These are phyloP conservation scores for Aplodontia rufa DNA, from an alignment of 2,113 vertebrate species.

Conservation along the genomic window DNA sequence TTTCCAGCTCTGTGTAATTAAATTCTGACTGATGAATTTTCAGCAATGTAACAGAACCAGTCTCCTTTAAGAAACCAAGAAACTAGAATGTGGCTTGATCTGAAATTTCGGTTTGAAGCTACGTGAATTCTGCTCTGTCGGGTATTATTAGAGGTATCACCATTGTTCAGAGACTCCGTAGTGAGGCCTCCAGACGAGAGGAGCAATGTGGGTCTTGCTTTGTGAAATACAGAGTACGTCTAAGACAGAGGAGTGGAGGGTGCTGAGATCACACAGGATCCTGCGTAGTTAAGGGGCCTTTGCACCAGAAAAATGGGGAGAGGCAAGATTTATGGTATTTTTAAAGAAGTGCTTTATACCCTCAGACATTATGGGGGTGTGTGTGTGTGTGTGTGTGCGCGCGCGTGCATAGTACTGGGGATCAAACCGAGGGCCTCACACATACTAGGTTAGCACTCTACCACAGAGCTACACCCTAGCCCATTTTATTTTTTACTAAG, in stretches of 20 bases:
- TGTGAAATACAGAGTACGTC: neutral
- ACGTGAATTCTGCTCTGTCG: conserved; percentile 18
- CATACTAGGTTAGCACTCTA: neutral
- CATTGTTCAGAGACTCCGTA: neutral
- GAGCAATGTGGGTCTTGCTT: neutral
- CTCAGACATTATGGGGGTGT: neutral
- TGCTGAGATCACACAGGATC: neutral
- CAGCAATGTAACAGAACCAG: neutral
- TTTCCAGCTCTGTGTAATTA: conserved; percentile 62
- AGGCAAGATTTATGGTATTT: neutral
- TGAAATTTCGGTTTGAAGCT: neutral
- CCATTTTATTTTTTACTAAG: neutral
- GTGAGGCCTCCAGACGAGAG: conserved; percentile 3
- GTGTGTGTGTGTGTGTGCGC: neutral
- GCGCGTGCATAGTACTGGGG: too few relatives aligned
- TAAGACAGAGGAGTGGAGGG: neutral
- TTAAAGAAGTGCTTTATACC: neutral
- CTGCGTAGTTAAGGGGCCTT: neutral
- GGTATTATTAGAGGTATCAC: neutral
- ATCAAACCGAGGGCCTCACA: neutral
- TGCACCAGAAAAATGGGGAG: neutral
- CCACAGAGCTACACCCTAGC: neutral
- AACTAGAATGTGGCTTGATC: conserved; percentile 25
- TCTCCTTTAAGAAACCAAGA: neutral
- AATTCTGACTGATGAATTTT: conserved; percentile 64